phyloP scores from a whole-genome alignment of 2,888 invertebrate genomes.

The Elgonia sp. region DNA sequence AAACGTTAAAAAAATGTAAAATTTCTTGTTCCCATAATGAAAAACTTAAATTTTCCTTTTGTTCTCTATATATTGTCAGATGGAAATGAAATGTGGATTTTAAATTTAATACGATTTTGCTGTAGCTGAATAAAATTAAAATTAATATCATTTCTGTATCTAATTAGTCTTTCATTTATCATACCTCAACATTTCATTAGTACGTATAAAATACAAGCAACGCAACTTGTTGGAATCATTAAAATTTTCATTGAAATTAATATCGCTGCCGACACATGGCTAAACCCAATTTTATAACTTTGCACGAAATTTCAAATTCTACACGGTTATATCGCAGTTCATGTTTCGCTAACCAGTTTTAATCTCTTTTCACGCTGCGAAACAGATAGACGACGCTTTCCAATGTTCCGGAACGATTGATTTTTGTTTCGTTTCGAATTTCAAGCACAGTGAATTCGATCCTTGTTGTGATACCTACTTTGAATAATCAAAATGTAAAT shows the following conservation, averaged over 20 bases:
- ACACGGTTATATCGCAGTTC: conserved; percentile 28
- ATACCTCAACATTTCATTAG: not conserved
- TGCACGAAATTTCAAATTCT: not conserved
- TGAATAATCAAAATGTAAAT: conserved; percentile 37
- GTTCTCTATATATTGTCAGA: too few species aligned
- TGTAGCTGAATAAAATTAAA: too few species aligned
- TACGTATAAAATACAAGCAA: too few species aligned
- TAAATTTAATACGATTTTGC: too few species aligned
- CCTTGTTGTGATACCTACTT: conserved; percentile 33
- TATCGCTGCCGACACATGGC: not conserved
- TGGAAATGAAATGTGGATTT: too few species aligned
- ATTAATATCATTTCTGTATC: too few species aligned
- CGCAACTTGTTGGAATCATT: not conserved
- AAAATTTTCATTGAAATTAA: conserved; percentile 5
- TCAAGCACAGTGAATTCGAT: conserved; percentile 25
- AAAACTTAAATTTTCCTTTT: too few species aligned
- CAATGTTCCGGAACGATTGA: conserved; percentile 35
- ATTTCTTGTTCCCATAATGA: too few species aligned
- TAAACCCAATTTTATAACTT: not conserved
- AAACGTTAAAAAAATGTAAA: too few species aligned
- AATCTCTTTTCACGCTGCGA: conserved; percentile 43
- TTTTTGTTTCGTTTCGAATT: conserved; percentile 38
- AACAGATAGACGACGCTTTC: conserved; percentile 32
- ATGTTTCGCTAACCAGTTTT: conserved; percentile 36
- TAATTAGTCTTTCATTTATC: not conserved